Conservation (phyloP, 2,797 vertebrate genomes). For the Neopelma chrysocephalum region DNA sequence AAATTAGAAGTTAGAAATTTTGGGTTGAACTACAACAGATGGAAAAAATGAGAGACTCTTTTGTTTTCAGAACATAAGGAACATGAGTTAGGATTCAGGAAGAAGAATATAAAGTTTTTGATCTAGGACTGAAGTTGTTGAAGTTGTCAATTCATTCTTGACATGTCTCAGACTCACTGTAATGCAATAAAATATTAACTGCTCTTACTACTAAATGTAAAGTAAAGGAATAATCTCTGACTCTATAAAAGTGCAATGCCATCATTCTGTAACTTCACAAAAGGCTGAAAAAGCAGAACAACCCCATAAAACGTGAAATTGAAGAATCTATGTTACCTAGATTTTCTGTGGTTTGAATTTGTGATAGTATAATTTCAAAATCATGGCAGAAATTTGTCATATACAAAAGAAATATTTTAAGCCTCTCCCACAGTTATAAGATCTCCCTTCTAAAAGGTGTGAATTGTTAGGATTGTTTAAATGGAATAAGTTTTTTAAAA, state of each 20-base stretch:
- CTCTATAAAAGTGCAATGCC: background rate
- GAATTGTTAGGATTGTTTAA: background rate
- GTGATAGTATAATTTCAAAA: background rate
- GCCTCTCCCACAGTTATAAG: background rate
- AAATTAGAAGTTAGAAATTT: background rate
- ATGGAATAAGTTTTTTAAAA: background rate
- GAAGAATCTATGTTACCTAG: background rate
- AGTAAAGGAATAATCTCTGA: background rate
- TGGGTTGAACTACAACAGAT: background rate
- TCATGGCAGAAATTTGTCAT: background rate
- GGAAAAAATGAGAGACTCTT: background rate
- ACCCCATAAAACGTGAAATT: background rate
- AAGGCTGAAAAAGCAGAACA: background rate
- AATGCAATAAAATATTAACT: background rate
- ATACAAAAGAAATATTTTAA: background rate
- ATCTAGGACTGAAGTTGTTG: background rate
- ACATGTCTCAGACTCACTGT: background rate
- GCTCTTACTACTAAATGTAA: background rate
- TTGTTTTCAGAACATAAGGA: background rate
- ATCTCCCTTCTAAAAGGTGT: background rate
- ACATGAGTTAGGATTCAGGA: background rate
- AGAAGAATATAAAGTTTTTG: background rate
- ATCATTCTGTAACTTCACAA: background rate
- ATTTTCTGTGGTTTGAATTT: background rate
- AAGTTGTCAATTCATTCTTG: background rate